Evolutionary conservation across 1,140 invertebrate species (phyloP).

Genomic region (Apis mellifera): DNA sequence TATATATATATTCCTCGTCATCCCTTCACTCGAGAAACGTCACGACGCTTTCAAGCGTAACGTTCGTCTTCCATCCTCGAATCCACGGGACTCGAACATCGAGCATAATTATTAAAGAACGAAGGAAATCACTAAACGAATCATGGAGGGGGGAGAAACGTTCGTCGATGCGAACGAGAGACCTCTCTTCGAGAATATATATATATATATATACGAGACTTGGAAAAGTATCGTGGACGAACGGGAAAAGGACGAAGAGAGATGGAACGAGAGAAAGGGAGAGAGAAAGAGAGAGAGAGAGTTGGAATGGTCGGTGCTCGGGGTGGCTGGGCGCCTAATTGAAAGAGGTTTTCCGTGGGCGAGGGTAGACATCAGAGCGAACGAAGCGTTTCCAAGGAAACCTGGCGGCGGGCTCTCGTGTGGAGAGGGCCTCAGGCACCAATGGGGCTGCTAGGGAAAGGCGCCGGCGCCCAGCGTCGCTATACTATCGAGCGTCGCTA

Average conservation of each 20-base stretch:
- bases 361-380: slow-evolving; percentile 72
- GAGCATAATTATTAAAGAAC: slow-evolving; percentile 16
- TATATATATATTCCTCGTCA: not conserved
- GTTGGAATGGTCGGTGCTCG: slow-evolving; percentile 35
- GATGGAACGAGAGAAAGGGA: not conserved
- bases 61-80: not conserved
- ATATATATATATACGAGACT: slow-evolving; percentile 19
- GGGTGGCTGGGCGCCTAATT: slow-evolving; percentile 70
- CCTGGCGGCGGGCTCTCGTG: slow-evolving; percentile 68
- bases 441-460: slow-evolving; percentile 67
- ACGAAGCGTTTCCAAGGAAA: slow-evolving; percentile 79
- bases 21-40: slow-evolving; percentile 11
- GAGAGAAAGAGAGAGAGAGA: slow-evolving; percentile 25
- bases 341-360: slow-evolving; percentile 72
- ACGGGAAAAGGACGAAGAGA: slow-evolving; percentile 14
- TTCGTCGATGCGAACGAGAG: slow-evolving; percentile 27
- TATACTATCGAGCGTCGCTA: slow-evolving; percentile 78
- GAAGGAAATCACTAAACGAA: slow-evolving; percentile 25
- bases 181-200: slow-evolving; percentile 23
- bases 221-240: not conserved
- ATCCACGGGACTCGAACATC: not conserved
- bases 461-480: slow-evolving; percentile 74
- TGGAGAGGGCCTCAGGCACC: slow-evolving; percentile 67
- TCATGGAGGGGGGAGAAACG: not conserved
- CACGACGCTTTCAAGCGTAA: slow-evolving; percentile 14